Conservation (phyloP, 1,140 invertebrate genomes). For the Mactra quadrangularis region DNA sequence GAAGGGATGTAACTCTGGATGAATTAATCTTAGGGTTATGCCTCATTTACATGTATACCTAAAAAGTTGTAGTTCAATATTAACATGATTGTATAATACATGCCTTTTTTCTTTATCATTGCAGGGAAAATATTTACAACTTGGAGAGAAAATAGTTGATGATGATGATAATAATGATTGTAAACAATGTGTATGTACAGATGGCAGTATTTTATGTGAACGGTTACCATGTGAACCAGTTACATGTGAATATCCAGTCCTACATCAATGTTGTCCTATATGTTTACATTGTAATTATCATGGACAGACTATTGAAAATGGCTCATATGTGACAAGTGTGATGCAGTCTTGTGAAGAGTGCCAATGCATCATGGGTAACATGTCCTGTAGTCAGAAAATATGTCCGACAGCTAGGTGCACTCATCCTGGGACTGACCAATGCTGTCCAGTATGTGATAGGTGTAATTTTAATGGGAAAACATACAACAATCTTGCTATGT, state of each 20-base stretch:
- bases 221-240: constrained; percentile 64
- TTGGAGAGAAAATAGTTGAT: no score
- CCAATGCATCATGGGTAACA: constrained; percentile 43
- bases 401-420: constrained; percentile 39
- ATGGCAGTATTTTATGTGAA: constrained; percentile 72
- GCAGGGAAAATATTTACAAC: no score
- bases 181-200: constrained; percentile 68
- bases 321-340: constrained; percentile 3
- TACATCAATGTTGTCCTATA: constrained; percentile 72
- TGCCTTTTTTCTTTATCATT: no score
- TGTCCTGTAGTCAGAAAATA: constrained; percentile 15
- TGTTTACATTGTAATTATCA: constrained; percentile 73
- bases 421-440: constrained; percentile 34
- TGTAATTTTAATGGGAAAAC: constrained; percentile 3
- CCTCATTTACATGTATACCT: no score
- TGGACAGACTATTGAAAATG: constrained; percentile 38
- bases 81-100: no score
- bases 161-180: constrained; percentile 66
- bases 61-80: no score
- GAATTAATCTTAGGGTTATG: no score
- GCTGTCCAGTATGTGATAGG: constrained; percentile 41
- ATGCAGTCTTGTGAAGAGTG: constrained; percentile 43
- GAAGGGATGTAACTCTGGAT: no score
- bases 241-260: constrained; percentile 72
- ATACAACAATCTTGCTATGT: not conserved